Evolutionary conservation across 1,140 invertebrate genomes (phyloP), one percentile per base, ranked within the genome.

Genomic region (Lordiphosa clarofinis): DNA sequence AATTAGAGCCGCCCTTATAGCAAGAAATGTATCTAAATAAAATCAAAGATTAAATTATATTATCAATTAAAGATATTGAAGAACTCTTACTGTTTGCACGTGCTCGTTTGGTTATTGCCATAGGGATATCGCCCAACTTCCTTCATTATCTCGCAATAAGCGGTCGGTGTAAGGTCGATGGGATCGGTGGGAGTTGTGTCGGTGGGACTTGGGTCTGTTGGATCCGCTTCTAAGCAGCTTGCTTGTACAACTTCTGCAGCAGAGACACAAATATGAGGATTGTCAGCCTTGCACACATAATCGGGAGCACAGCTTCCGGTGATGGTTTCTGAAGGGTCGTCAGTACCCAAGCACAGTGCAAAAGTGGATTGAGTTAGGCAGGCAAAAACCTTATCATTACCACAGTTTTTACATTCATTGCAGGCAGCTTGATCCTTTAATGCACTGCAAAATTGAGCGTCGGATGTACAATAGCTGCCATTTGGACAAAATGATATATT

Each of bases 51-150:
- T 24, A 24, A 6, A 5, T 24, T 24, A 6, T 24, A 24, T 24
- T 24, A 24, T 24, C 21, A 24, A 24, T 5, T 4, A 24, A 24
- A 24, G 21, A 24, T 24, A 5, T 24, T 5, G 5, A 24, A 24
- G 21, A 24, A 24, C 4, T 50, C 63, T 72, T 10, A 78, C 73
- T 73, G 68, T 24, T 10, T 56, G 55, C 73, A 78, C 1, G 63
- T 72, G 21, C 54, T 78, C 4, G 38, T n/a, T 4, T 37, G 21
- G n/a, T 9, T 2, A 0, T 11, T 21, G 11, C 73, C 73, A 13
- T 73, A 68, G n/a, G 73, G 73, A 73, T 56, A 78, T 15, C 56
- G 44, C 37, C 73, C 73, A 0, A 9, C 6, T 37, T 44, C 4
- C 12, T 54, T 21, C 0, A 68, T 1, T 0, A 12, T 2, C 9